These are phyloP conservation scores for Rhinolophus sinicus DNA, from an alignment of 2,113 vertebrate species.

Conservation along the genomic window DNA sequence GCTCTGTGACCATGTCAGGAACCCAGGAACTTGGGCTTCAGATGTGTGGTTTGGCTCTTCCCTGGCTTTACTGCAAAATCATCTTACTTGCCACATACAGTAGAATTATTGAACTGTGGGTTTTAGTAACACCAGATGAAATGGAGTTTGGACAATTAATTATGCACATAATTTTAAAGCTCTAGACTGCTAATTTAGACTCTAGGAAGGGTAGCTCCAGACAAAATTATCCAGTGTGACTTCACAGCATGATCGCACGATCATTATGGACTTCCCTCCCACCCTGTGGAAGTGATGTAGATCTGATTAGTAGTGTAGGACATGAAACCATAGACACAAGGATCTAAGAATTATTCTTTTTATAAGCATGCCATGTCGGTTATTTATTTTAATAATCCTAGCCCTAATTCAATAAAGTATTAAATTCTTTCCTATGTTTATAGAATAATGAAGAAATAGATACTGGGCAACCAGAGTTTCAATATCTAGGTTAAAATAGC, in stretches of 20 bases:
- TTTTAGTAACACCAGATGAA: constrained; percentile 5
- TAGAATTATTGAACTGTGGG: neutral
- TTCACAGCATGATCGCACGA: neutral
- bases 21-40: neutral
- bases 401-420: neutral
- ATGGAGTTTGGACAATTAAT: neutral
- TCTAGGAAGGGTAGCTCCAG: too few species aligned
- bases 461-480: neutral
- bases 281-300: neutral
- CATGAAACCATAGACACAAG: constrained; percentile 21
- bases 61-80: neutral
- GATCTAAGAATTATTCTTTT: neutral
- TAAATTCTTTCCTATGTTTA: neutral
- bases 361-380: neutral
- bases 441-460: neutral
- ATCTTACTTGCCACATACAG: neutral
- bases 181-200: neutral
- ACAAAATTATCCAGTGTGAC: neutral
- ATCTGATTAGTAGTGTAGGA: neutral
- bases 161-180: constrained; percentile 27
- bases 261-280: neutral
- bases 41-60: neutral
- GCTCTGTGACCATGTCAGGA: neutral
- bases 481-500: neutral
- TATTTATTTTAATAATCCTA: neutral